Evolutionary conservation across 2,797 vertebrate species (phyloP), one percentile per base, ranked within the genome.

Genomic region (Anguilla megastoma): DNA sequence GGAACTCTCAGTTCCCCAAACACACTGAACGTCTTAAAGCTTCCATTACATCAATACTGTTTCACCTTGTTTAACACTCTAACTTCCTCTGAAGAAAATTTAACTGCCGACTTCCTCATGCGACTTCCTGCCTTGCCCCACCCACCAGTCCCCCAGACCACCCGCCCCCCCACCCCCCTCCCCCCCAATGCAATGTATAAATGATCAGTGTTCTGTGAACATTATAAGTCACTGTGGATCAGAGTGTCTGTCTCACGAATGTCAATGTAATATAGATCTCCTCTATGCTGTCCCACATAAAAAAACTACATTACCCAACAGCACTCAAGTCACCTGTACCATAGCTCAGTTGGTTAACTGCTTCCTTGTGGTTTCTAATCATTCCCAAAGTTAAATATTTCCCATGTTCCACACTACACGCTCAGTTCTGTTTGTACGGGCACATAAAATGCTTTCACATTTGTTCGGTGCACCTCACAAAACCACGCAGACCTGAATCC

Each of bases 281-380:
- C 50, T 52, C 7, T 52, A 12, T 21, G 16, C 12, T 21, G 12
- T 45, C 33, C 33, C 21, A 45, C 79, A 50, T 24, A 48, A 50
- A 5, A 33, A 82, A 82, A 50, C 21, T 82, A 82, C 79, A 82
- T n/a, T 82, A 82, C 79, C 79, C 79, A 82, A 21, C 18, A 82
- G 6, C 45, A 82, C 24, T 24, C 18, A 16, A 16, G 33, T 45
- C 33, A 45, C 18, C 5, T 79, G 74, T 14, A 21, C 74, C 45
- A 8, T 41, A 79, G 16, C 74, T 79, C 33, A 79, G 33, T 74
- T 36, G 69, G 27, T 12, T 30, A 74, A 7, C 10, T 74, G 9
- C 2, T 74, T 0, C 69, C 12, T 74, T 36, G 27, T 74, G 27
- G 27, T 33, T 33, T 5, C 27, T 30, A 74, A 74, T 74, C 12